Percentiles rank a stretch among this genome's conserved stretches.
Conservation (phyloP, 2,888 invertebrate species). For the Tanytarsus gracilentus region DNA sequence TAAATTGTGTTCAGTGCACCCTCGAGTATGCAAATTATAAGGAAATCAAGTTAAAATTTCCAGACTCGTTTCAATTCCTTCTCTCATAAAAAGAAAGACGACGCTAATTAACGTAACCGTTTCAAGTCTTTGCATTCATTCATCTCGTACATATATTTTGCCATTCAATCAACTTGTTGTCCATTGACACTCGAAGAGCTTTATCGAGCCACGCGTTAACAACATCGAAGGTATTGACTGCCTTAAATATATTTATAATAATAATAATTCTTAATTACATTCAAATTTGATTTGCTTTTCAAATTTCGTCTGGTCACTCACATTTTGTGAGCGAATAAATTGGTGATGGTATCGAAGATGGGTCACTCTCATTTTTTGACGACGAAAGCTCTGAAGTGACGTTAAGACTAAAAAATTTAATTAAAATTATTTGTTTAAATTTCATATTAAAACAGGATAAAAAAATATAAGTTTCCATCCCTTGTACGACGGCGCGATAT, state of each 20-base stretch:
- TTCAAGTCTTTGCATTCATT: too few relatives aligned
- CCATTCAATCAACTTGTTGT: too few relatives aligned
- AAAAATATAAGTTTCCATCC: too few relatives aligned
- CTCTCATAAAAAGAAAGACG: background rate
- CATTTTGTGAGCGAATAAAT: slow-evolving; percentile 4
- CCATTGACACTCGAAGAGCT: too few relatives aligned
- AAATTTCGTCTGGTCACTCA: slow-evolving; percentile 21
- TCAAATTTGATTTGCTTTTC: slow-evolving; percentile 13
- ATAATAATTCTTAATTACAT: slow-evolving; percentile 21
- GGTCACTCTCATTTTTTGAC: too few relatives aligned
- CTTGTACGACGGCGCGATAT: too few relatives aligned
- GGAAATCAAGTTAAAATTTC: slow-evolving; percentile 9
- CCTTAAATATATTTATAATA: background rate
- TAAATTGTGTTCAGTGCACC: background rate
- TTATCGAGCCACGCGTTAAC: background rate
- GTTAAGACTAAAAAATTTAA: too few relatives aligned
- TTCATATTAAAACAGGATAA: too few relatives aligned
- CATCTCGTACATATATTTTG: too few relatives aligned
- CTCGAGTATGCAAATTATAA: slow-evolving; percentile 2
- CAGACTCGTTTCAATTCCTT: background rate
- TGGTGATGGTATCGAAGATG: too few relatives aligned
- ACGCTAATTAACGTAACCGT: slow-evolving; percentile 5
- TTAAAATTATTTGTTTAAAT: too few relatives aligned
- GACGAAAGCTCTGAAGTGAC: too few relatives aligned
- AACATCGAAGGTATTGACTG: background rate